A percentile compares a stretch with the other conserved stretches of the same genome.
Conservation (phyloP, 2,888 invertebrate species). For the Cheilosia vulpina region DNA sequence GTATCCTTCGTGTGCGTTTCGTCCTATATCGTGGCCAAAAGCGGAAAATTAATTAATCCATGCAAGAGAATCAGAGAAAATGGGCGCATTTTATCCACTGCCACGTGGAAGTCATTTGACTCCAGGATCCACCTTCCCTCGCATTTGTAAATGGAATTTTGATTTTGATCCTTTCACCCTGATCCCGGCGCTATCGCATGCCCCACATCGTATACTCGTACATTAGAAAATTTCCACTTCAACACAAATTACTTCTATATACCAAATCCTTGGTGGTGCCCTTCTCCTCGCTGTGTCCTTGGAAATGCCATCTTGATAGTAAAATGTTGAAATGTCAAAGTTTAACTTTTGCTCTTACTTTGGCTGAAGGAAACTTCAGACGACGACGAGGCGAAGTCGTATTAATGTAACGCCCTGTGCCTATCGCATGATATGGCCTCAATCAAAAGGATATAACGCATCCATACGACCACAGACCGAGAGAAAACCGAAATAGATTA, state of each 20-base stretch:
- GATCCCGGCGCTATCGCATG: neutral
- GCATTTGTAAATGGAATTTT: slow-evolving; percentile 51
- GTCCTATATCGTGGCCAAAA: slow-evolving; percentile 21
- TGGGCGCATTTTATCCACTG: neutral
- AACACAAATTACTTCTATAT: slow-evolving; percentile 35
- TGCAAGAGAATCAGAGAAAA: slow-evolving; percentile 8
- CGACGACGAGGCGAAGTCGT: slow-evolving; percentile 25
- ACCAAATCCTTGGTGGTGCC: slow-evolving; percentile 8
- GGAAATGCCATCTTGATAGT: slow-evolving; percentile 14
- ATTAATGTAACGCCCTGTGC: slow-evolving; percentile 6
- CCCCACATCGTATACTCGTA: slow-evolving; percentile 7
- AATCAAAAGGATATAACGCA: slow-evolving; percentile 23
- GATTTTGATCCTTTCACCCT: slow-evolving; percentile 39
- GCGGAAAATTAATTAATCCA: slow-evolving; percentile 43
- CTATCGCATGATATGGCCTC: slow-evolving; percentile 10
- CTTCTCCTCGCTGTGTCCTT: neutral
- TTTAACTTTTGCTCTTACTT: slow-evolving; percentile 20
- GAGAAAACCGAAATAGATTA: slow-evolving; percentile 23
- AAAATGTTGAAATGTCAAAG: slow-evolving; percentile 59
- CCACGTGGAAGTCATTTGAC: slow-evolving; percentile 19
- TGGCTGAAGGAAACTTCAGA: neutral
- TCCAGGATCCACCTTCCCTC: slow-evolving; percentile 8
- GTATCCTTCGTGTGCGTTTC: slow-evolving; percentile 4
- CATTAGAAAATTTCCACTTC: slow-evolving; percentile 46
- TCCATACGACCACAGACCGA: neutral